Conservation (phyloP, 2,888 invertebrate species). For the Mechanitis mazaeus region DNA sequence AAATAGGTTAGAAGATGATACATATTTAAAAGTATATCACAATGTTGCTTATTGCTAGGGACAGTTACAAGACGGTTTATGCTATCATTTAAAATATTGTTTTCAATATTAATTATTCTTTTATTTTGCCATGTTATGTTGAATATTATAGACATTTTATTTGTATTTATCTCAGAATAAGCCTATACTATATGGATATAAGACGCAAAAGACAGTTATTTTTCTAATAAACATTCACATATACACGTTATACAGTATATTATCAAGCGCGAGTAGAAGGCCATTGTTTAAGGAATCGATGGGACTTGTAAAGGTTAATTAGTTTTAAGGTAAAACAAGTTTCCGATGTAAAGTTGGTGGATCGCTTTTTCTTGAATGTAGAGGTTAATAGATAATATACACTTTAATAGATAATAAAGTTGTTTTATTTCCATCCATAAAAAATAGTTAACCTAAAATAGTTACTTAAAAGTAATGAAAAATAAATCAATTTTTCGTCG, state of each 20-base stretch:
- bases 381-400: slow-evolving; percentile 4
- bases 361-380: slow-evolving; percentile 6
- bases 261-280: neutral
- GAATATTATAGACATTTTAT: neutral
- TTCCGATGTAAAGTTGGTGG: neutral
- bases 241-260: neutral
- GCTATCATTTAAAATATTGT: neutral
- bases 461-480: too few relatives aligned
- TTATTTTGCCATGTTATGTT: neutral
- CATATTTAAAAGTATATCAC: too few relatives aligned
- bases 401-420: neutral
- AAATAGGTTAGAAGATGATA: too few relatives aligned
- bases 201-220: neutral
- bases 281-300: neutral
- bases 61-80: too few relatives aligned
- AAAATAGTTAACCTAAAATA: neutral
- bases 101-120: neutral
- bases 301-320: neutral
- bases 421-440: neutral
- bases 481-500: too few relatives aligned
- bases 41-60: too few relatives aligned
- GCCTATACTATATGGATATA: neutral
- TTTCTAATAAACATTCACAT: neutral
- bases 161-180: slow-evolving; percentile 4
- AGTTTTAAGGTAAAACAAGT: slow-evolving; percentile 5